Percentiles rank a stretch among this genome's conserved stretches.
Evolutionary conservation across 1,140 invertebrate genomes (phyloP).

Genomic region (Ips nitidus): DNA sequence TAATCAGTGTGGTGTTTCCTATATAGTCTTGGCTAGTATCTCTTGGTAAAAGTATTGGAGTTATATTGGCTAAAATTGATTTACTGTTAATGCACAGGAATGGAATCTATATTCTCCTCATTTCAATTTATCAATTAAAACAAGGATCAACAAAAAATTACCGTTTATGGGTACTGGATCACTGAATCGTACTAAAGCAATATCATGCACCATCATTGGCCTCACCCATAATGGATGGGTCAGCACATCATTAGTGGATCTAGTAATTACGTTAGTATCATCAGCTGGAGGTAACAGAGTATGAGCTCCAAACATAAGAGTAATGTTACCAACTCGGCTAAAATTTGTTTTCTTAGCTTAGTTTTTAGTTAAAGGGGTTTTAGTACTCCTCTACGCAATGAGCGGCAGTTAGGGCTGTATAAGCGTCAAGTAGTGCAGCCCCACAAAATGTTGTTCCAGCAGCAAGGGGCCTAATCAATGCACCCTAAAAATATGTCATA

Average conservation of each 20-base stretch:
- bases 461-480: background rate
- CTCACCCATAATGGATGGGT: conserved; percentile 20
- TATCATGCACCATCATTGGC: conserved; percentile 18
- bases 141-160: background rate
- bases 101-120: too few species aligned
- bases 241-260: background rate
- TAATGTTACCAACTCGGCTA: conserved; percentile 1
- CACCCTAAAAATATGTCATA: background rate
- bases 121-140: too few species aligned
- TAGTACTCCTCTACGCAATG: conserved; percentile 54
- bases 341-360: too few species aligned
- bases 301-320: conserved; percentile 17
- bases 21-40: conserved; percentile 10
- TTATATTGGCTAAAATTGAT: too few species aligned
- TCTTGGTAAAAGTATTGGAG: too few species aligned
- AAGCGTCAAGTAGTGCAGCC: conserved; percentile 55
- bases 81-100: too few species aligned
- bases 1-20: conserved; percentile 48
- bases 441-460: conserved; percentile 54
- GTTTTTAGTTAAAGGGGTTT: too few species aligned
- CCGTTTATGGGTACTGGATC: conserved; percentile 8
- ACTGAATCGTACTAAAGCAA: conserved; percentile 17
- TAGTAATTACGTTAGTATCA: conserved; percentile 1
- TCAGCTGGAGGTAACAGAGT: conserved; percentile 1
- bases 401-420: conserved; percentile 58